These are phyloP conservation scores for Drosophila putrida DNA, from an alignment of 2,888 invertebrate genomes.

Conservation along the genomic window DNA sequence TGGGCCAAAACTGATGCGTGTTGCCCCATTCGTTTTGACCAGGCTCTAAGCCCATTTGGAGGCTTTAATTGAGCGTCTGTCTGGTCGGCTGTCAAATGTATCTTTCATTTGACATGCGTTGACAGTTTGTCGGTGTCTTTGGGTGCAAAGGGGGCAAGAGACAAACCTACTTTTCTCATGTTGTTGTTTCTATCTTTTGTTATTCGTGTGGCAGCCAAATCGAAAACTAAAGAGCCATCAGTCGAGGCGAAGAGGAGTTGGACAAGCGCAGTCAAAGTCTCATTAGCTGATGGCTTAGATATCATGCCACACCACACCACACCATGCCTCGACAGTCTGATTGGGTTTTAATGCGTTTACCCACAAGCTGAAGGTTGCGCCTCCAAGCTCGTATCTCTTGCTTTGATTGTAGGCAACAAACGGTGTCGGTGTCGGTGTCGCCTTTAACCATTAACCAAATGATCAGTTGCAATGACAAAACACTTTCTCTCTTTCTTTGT, in stretches of 20 bases:
- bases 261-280: constrained; percentile 71
- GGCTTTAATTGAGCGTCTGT: constrained; percentile 71
- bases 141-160: not conserved
- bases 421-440: constrained; percentile 52
- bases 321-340: constrained; percentile 47
- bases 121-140: constrained; percentile 61
- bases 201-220: constrained; percentile 58
- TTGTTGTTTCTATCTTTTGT: constrained; percentile 19
- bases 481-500: constrained; percentile 69
- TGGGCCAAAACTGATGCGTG: constrained; percentile 32
- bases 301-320: constrained; percentile 31
- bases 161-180: constrained; percentile 33
- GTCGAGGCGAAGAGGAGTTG: constrained; percentile 21
- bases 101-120: constrained; percentile 71
- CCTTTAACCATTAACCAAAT: constrained; percentile 68
- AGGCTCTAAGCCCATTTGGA: constrained; percentile 47
- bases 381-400: constrained; percentile 5
- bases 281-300: constrained; percentile 73
- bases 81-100: constrained; percentile 65
- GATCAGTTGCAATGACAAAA: constrained; percentile 59
- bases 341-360: constrained; percentile 77
- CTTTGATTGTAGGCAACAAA: constrained; percentile 28
- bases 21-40: constrained; percentile 22
- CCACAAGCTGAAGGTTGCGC: constrained; percentile 44
- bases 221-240: constrained; percentile 72